Percentiles rank a stretch among this genome's conserved stretches.
Conservation (phyloP, 2,113 vertebrate species). For the Arizona elegans region DNA sequence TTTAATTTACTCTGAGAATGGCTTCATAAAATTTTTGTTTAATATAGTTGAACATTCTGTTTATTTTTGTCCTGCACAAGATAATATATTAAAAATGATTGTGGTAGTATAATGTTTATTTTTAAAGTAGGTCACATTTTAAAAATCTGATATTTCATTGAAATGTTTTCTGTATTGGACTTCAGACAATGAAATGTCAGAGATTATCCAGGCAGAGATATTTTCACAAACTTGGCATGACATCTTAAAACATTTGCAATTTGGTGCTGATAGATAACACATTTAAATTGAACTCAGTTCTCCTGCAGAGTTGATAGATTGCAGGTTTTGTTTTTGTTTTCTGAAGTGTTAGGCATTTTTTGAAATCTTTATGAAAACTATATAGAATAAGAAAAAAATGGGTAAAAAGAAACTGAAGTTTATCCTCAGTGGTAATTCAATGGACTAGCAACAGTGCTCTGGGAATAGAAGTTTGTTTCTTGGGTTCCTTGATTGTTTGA, state of each 20-base stretch:
- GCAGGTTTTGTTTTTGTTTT: slow-evolving; percentile 17
- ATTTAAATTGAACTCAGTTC: slow-evolving; percentile 2
- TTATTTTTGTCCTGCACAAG: no score
- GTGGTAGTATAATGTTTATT: neutral
- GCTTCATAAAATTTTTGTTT: neutral
- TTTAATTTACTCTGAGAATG: neutral
- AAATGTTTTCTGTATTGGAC: neutral
- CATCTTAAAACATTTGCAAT: neutral
- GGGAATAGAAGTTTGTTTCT: slow-evolving; percentile 22
- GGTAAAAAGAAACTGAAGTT: slow-evolving; percentile 28
- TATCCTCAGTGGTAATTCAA: slow-evolving; percentile 18
- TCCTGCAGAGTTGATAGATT: neutral
- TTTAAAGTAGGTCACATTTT: neutral
- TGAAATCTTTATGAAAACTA: neutral
- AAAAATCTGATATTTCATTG: neutral
- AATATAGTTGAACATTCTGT: neutral
- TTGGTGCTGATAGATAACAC: neutral
- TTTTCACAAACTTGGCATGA: neutral
- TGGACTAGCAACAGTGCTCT: slow-evolving; percentile 10
- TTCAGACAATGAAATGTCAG: neutral
- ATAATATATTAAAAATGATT: neutral
- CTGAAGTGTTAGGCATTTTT: neutral
- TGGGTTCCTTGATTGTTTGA: neutral
- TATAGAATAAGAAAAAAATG: neutral
- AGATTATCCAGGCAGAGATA: slow-evolving; percentile 13